Base-by-base conservation (phyloP, 2,797 vertebrate species). In the Peromyscus melanophrys region DNA sequence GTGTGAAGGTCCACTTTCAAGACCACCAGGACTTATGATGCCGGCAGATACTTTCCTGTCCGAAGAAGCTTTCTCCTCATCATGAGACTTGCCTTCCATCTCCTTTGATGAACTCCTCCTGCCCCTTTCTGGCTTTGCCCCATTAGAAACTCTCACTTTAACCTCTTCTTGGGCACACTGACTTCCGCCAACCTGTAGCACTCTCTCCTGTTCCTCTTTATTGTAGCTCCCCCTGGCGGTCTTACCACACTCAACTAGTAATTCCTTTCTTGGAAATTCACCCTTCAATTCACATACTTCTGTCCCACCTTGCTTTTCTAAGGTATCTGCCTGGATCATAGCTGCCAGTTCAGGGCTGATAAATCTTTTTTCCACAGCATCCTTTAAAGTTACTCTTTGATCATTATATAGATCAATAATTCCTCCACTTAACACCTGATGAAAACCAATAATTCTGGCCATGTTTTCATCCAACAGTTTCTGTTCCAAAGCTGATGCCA, bases 381-480 rank as follows among this genome's bases (percentile, higher is more conserved):
- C 99, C 76, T 93, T 91, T 10, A 99, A 97, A 94, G 90, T 97
- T 7, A 99, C 89, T 75, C 98, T 98, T 12, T 98, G 98, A 96
- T 98, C 98, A 95, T 97, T 97, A 27, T 98, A 61, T 81, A 98
- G 98, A 97, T 99, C 98, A 80, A 99, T 85, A 85, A 99, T 98
- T 0, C 99, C 99, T 90, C 99, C 99, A 75, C 97, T 98, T 96
- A 98, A 98, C 67, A 99, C 31, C 98, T 99, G 99, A 95, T 98
- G 99, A 94, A 96, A 92, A 43, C 99, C 99, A 40, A 99, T 99
- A 94, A 97, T 89, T 88, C 96, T 98, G 85, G 98, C 98, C 98
- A 99, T 99, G 46, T 97, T 98, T 92, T 99, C 98, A 81, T 98
- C 98, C 90, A 99, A 96, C 89, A 99, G 89, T 59, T 99, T 99